Conservation (phyloP, 2,113 vertebrate genomes). For the Myanophis thanlyinensis region DNA sequence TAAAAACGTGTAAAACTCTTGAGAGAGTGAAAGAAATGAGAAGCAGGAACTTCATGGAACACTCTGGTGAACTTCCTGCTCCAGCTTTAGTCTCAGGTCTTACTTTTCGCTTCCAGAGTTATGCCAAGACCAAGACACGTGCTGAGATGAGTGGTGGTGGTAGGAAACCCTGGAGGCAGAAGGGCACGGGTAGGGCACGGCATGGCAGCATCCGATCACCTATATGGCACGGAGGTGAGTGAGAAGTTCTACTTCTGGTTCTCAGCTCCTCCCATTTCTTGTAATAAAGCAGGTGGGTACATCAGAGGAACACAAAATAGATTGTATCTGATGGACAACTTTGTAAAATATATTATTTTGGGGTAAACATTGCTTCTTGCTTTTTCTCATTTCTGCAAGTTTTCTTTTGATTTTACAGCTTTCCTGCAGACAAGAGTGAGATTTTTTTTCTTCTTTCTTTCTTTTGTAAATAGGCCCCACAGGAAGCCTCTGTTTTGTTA, state of each 20-base stretch:
- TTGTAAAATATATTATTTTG: not conserved
- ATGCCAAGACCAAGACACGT: slow-evolving; percentile 81
- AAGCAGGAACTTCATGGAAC: not conserved
- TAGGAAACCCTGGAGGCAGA: slow-evolving; percentile 86
- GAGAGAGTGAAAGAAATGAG: not conserved
- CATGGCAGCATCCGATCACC: slow-evolving; percentile 88
- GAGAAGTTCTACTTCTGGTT: rapidly evolving
- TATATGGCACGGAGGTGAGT: slow-evolving; percentile 84
- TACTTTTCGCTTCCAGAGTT: slow-evolving; percentile 68
- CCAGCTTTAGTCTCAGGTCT: not conserved
- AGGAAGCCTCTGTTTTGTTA: not conserved
- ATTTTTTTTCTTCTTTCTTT: not conserved
- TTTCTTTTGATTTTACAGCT: not conserved
- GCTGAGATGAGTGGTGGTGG: slow-evolving; percentile 87
- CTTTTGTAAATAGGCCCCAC: not conserved
- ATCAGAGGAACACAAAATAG: not conserved
- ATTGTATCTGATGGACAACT: not conserved
- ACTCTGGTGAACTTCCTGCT: not conserved
- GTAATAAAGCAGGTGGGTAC: not conserved
- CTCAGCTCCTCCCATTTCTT: not conserved
- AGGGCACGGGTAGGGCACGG: slow-evolving; percentile 80
- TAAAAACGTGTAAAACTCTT: not conserved
- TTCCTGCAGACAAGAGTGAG: not conserved
- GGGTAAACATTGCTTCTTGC: not conserved
- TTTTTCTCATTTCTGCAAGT: not conserved